These are phyloP conservation scores for Mimas tiliae DNA, from an alignment of 2,888 invertebrate species.

Conservation along the genomic window DNA sequence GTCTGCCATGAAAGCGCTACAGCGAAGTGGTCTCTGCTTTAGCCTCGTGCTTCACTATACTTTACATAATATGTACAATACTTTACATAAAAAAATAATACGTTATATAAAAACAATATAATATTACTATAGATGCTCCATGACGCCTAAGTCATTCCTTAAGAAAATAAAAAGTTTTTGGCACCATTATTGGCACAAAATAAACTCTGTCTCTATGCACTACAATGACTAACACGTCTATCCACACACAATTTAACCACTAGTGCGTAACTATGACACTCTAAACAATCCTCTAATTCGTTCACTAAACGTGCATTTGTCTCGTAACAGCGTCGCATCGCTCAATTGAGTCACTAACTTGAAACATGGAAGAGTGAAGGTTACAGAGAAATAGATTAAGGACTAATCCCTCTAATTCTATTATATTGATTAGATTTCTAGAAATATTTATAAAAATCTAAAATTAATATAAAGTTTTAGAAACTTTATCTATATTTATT, in stretches of 20 bases:
- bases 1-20: slow-evolving; percentile 51
- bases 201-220: slow-evolving; percentile 52
- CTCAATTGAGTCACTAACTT: slow-evolving; percentile 57
- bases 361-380: slow-evolving; percentile 84
- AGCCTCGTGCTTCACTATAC: slow-evolving; percentile 51
- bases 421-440: slow-evolving; percentile 36
- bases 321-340: slow-evolving; percentile 57
- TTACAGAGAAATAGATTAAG: slow-evolving; percentile 63
- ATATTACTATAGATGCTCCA: slow-evolving; percentile 61
- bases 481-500: slow-evolving; percentile 29
- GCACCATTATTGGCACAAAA: slow-evolving; percentile 34
- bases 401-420: slow-evolving; percentile 67
- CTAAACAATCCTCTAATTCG: slow-evolving; percentile 64
- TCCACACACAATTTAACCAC: slow-evolving; percentile 70
- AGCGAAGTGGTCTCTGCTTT: slow-evolving; percentile 45
- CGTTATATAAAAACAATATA: slow-evolving; percentile 46
- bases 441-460: slow-evolving; percentile 17
- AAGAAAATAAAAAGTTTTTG: slow-evolving; percentile 41
- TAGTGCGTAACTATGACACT: slow-evolving; percentile 69
- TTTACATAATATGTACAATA: slow-evolving; percentile 32
- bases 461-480: slow-evolving; percentile 14
- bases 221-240: slow-evolving; percentile 63
- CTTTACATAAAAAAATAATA: slow-evolving; percentile 46
- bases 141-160: slow-evolving; percentile 77
- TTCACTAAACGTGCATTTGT: slow-evolving; percentile 76